Base-by-base conservation (phyloP, 1,140 invertebrate genomes). In the Camponotus floridanus region DNA sequence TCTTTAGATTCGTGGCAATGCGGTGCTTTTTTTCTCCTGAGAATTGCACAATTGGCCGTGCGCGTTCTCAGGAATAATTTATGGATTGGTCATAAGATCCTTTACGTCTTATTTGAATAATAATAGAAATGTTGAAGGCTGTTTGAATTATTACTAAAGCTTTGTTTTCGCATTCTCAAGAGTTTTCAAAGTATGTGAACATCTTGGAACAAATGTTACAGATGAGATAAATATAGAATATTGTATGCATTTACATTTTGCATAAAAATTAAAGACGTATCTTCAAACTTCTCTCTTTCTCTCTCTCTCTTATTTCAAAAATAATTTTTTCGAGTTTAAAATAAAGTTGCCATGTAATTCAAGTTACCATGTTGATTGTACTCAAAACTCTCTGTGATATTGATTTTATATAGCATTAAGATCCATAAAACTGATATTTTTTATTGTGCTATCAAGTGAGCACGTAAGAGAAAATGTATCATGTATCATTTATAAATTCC, bases 71-170 rank as follows among this genome's bases (percentile, higher is more conserved):
- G 15, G 48, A 73, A 83, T 73, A 61, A 83, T 83, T 81, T 74
- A 83, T 61, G 26, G 13, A 61, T 13, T 31, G 79, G 8, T 42
- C 45, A 48, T 61, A 31, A 57, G 73, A 62, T 83, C 26, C 61
- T 83, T 74, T 48, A 83, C 9, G 31, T 48, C 4, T 48, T 73
- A 39, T 74, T 83, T 36, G 11, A 71, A 76, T 21, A 57, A 21
- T 57, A 33, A 45, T 26, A 13, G 42, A 45, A 61, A 51, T 73
- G 61, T 61, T 81, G 11, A 4, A 48, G 3, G 33, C 18, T 45
- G 7, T 59, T 57, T n/a, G 11, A 76, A 61, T 26, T 39, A 31
- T 15, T 31, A 15, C 26, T 61, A 26, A 21, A 71, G 31, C 21
- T 59, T 81, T 59, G 33, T 31, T 2, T 71, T 18, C 31, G 21